Conservation (phyloP, 2,113 vertebrate genomes). For the Sapajus apella region DNA sequence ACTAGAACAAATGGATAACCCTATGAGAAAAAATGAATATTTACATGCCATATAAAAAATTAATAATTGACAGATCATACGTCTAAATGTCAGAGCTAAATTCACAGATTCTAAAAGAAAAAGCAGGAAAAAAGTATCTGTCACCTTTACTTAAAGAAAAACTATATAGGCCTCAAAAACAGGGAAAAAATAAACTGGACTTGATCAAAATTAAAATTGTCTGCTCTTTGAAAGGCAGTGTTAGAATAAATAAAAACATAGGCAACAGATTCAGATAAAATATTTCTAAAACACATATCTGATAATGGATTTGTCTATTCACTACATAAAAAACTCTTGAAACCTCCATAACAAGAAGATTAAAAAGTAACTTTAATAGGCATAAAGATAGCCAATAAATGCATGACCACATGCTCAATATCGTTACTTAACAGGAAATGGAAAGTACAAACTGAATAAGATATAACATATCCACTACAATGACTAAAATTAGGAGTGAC, state of each 20-base stretch:
- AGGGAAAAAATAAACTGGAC: neutral
- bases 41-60: neutral
- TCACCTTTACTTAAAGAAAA: neutral
- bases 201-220: neutral
- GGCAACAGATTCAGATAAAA: neutral
- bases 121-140: neutral
- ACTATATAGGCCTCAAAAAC: neutral
- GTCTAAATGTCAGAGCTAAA: neutral
- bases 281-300: neutral
- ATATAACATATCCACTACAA: neutral
- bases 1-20: neutral
- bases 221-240: neutral
- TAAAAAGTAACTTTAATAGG: neutral
- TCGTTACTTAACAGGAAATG: neutral
- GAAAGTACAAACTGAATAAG: neutral
- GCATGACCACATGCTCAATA: neutral
- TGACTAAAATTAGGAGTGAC: neutral
- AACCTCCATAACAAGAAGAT: neutral
- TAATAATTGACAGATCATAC: neutral
- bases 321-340: neutral
- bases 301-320: neutral
- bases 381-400: neutral
- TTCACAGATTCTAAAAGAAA: neutral
- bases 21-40: neutral
- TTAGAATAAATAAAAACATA: neutral